Base-by-base conservation (phyloP, 2,113 vertebrate species). In the Pitta sordida region DNA sequence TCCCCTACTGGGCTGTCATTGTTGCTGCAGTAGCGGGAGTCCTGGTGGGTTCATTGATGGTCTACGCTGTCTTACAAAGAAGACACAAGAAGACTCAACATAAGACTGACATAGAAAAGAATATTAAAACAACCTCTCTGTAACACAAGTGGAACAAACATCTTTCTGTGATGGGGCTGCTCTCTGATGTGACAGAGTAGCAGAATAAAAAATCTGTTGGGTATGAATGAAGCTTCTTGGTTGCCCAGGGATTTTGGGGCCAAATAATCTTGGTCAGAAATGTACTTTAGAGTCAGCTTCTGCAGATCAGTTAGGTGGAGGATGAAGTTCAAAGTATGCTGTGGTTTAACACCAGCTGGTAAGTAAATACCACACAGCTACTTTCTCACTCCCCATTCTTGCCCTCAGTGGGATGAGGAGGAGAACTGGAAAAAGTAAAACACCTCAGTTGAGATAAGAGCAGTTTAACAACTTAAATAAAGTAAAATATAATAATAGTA, bases 1-100 rank as follows among this genome's bases (percentile, higher is more conserved):
- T 98, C 29, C 97, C 98, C 26, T 86, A 79, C 30, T 99, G 99
- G 99, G 90, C 97, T 2, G 85, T 98, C 63, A 98, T 98, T 7
- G 83, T 98, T 92, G 95, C 98, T 8, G 97, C 97, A 3, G 26
- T 96, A 15, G 80, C n/a, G 0, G 98, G 98, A 23, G 37, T 99
- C 53, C 43, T 97, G 69, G 52, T 95, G 15, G 98, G 98, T n/a
- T 97, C 94, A 30, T 76, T 41, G 5, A 29, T 97, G 13, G 69
- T 98, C 29, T 96, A 98, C 67, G 15, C 94, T 34, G 9, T 97
- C 89, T 69, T 98, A 53, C 63, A 34, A 82, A 97, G 94, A 95
- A 97, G 37, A 95, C 51, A 39, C 46, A 44, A 59, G 29, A 96
- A 79, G 68, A 6, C 0, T 30, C 26, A 5, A 22, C 22, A 0